These are phyloP conservation scores for Carassius gibelio DNA, from an alignment of 2,113 vertebrate genomes.

Conservation along the genomic window DNA sequence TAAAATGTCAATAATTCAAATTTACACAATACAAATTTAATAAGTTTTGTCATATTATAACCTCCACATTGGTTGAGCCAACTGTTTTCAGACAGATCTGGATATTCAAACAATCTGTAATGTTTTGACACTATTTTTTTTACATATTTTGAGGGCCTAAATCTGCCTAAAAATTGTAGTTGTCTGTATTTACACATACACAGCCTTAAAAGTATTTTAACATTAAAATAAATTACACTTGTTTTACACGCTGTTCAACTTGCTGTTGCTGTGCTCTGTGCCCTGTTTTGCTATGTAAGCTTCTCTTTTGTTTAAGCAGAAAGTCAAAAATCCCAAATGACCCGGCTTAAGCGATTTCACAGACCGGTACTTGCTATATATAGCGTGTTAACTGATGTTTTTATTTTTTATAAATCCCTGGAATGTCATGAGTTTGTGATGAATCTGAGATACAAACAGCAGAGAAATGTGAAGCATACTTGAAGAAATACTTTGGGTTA, in stretches of 20 bases:
- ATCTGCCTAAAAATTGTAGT: background rate
- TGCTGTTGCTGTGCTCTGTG: background rate
- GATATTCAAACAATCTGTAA: background rate
- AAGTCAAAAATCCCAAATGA: slow-evolving; percentile 36
- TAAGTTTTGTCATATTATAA: too few relatives aligned
- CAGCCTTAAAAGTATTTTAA: background rate
- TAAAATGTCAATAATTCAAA: too few relatives aligned
- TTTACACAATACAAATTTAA: too few relatives aligned
- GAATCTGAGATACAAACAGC: background rate
- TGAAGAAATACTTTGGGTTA: background rate
- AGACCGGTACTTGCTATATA: slow-evolving; percentile 23
- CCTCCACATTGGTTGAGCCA: background rate
- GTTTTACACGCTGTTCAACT: background rate
- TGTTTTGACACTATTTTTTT: background rate
- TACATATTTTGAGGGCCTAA: background rate
- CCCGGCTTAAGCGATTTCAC: slow-evolving; percentile 9
- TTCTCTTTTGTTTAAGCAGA: background rate
- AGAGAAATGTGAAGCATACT: too few relatives aligned
- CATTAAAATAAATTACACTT: too few relatives aligned
- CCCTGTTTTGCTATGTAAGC: background rate
- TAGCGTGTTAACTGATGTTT: background rate
- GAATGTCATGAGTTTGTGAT: slow-evolving; percentile 11
- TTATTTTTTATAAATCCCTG: background rate
- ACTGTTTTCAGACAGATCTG: background rate
- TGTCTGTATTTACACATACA: background rate